Base-by-base conservation (phyloP, 2,797 vertebrate species). In the Pseudochaenichthys georgianus region DNA sequence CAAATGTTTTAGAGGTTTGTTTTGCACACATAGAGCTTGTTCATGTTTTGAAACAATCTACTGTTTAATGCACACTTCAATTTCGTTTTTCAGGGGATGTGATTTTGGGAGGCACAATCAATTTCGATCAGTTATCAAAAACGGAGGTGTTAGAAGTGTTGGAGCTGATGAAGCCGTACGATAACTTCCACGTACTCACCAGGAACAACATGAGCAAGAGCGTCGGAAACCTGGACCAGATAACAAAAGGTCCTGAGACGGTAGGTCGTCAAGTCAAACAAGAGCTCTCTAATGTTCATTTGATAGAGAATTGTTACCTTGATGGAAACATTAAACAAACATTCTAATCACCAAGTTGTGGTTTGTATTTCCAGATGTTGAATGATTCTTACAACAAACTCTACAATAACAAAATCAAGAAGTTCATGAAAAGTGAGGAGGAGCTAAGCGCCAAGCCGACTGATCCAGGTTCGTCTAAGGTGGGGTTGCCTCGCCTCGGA, bases 381-480 rank as follows among this genome's bases (percentile, higher is more conserved):
- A 86, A 81, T 11, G 90, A 96, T 83, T 93, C 93, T 41, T 95
- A 96, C 88, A 91, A 50, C 84, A 95, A 91, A 84, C 86, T 96
- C 65, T 96, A 83, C 89, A 93, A 95, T 63, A 17, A 82, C 67
- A 96, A 94, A 90, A 94, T 96, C 83, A 95, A 88, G 83, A 95
- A 51, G 86, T 95, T 90, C 67, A 89, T 96, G 64, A 94, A 67
- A 71, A 78, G 34, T 21, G 71, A 85, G 6, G 15, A 42, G 3
- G 75, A 77, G 3, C 8, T 62, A 58, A 53, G 67, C 16, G 2
- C 10, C n/a, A 65, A 84, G 38, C 60, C 47, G 73, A 10, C 54
- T 19, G 65, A 28, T 41, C 53, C 83, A 31, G 72, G 68, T 19
- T 64, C 77, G n/a, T 61, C 89, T 34, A 88, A 73, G 50, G 66